Conservation (phyloP, 1,140 invertebrate species). For the Zophobas atratus region DNA sequence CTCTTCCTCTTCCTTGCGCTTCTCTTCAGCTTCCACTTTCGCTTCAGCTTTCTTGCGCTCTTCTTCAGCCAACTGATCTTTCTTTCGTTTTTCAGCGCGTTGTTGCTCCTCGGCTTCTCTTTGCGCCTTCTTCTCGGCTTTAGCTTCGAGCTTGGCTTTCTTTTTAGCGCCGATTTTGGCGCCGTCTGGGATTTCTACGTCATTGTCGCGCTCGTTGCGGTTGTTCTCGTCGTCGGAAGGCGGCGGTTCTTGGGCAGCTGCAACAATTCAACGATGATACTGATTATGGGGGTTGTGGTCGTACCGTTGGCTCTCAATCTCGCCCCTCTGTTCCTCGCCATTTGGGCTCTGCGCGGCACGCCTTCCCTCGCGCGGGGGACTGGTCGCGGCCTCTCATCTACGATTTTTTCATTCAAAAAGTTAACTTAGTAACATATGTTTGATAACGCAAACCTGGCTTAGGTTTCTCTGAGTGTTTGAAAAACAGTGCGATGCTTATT, state of each 20-base stretch:
- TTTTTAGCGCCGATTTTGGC: slow-evolving; percentile 94
- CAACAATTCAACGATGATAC: slow-evolving; percentile 55
- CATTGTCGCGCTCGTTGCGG: slow-evolving; percentile 66
- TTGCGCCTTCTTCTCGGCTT: slow-evolving; percentile 89
- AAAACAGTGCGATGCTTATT: slow-evolving; percentile 67
- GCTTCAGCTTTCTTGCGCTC: slow-evolving; percentile 79
- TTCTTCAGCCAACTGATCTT: slow-evolving; percentile 79
- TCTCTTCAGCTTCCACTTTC: slow-evolving; percentile 76
- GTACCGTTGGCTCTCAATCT: slow-evolving; percentile 74
- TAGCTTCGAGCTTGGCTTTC: slow-evolving; percentile 90
- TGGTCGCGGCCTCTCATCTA: slow-evolving; percentile 52
- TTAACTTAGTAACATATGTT: slow-evolving; percentile 13
- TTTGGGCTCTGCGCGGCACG: slow-evolving; percentile 73
- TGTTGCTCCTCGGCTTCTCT: slow-evolving; percentile 85
- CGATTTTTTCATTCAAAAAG: slow-evolving; percentile 11
- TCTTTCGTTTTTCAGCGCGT: slow-evolving; percentile 81
- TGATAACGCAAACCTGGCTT: slow-evolving; percentile 53
- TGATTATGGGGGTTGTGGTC: slow-evolving; percentile 13
- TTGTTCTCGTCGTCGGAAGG: slow-evolving; percentile 63
- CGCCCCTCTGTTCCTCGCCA: slow-evolving; percentile 75
- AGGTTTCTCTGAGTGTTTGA: slow-evolving; percentile 57
- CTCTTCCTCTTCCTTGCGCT: slow-evolving; percentile 76
- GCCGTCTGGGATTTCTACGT: slow-evolving; percentile 69
- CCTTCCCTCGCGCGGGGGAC: slow-evolving; percentile 67
- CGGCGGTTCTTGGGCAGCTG: slow-evolving; percentile 59